phyloP scores from a whole-genome alignment of 1,140 invertebrate genomes.

The Bemisia tabaci region DNA sequence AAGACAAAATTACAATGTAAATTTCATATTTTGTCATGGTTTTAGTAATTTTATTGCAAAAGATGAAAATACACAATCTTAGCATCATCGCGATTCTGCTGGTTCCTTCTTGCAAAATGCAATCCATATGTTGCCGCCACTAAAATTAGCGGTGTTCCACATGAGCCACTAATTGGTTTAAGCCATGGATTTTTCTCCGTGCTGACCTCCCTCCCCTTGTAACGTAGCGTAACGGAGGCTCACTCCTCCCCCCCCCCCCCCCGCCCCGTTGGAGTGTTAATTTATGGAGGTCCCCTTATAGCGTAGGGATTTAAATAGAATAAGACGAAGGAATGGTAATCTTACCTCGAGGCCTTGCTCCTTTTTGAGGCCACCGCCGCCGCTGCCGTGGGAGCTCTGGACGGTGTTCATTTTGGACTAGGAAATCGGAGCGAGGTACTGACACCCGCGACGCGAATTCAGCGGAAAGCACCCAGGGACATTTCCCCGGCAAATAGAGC shows the following conservation, averaged over 20 bases:
- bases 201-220: neutral
- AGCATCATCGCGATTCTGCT: too few relatives aligned
- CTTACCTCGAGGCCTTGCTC: neutral
- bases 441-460: neutral
- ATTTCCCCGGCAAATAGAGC: too few relatives aligned
- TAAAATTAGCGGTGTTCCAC: too few relatives aligned
- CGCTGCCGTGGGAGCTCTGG: neutral
- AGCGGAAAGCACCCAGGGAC: too few relatives aligned
- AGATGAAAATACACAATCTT: too few relatives aligned
- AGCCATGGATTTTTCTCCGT: neutral
- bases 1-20: too few relatives aligned
- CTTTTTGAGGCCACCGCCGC: neutral
- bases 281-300: neutral
- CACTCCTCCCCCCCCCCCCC: too few relatives aligned
- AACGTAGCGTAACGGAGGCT: neutral
- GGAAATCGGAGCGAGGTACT: neutral
- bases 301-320: neutral
- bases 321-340: neutral
- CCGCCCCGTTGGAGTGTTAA: too few relatives aligned
- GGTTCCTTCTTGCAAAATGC: too few relatives aligned
- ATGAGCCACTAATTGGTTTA: neutral
- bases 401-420: neutral
- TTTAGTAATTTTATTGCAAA: too few relatives aligned
- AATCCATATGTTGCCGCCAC: too few relatives aligned
- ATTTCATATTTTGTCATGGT: too few relatives aligned